phyloP scores from a whole-genome alignment of 2,797 vertebrate species.

The Enteromius viviparus region DNA sequence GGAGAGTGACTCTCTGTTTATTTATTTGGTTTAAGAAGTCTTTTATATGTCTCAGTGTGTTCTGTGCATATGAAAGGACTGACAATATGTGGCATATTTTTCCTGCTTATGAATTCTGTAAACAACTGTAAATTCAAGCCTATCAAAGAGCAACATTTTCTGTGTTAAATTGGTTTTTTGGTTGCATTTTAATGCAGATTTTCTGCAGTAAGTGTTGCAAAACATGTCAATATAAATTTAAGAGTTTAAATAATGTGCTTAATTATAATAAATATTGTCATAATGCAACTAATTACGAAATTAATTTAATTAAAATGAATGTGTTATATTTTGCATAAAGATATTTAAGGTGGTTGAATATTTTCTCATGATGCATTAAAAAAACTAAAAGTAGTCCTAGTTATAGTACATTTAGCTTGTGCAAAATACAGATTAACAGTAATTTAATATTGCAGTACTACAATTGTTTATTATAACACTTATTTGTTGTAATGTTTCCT shows the following conservation, averaged over 20 bases:
- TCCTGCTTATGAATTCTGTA: conserved; percentile 15
- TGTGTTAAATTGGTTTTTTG: background rate
- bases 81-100: conserved; percentile 30
- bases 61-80: conserved; percentile 17
- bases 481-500: background rate
- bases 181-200: background rate
- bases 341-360: background rate
- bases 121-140: conserved; percentile 17
- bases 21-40: conserved; percentile 8
- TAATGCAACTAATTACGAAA: background rate
- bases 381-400: background rate
- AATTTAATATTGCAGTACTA: background rate
- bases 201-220: background rate
- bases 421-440: background rate
- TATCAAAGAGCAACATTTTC: conserved; percentile 8
- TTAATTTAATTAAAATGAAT: background rate
- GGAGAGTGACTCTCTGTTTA: conserved; percentile 26
- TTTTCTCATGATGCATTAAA: background rate
- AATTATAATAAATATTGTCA: no score
- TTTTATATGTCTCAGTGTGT: background rate
- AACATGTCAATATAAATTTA: background rate
- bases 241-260: background rate
- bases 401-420: background rate
- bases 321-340: background rate
- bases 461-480: background rate